phyloP scores from a whole-genome alignment of 2,888 invertebrate genomes.

The Chrysodeixis includens region DNA sequence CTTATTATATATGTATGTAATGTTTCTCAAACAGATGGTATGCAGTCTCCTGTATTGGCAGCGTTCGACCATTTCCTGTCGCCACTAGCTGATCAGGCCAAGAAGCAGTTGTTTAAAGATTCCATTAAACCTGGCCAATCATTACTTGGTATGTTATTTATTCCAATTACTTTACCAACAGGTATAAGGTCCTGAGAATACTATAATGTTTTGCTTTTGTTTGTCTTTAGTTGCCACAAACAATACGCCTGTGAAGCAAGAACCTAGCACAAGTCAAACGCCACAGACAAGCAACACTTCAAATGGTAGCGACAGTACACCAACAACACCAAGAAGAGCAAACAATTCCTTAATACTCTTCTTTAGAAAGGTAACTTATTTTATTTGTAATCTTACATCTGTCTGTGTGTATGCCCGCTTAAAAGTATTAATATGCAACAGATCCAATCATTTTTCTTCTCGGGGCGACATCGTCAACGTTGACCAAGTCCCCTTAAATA shows the following conservation, averaged over 20 bases:
- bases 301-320: conserved; percentile 66
- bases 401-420: no score
- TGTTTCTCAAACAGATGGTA: conserved; percentile 65
- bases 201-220: conserved; percentile 33
- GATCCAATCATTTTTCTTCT: no score
- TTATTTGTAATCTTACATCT: no score
- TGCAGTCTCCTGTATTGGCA: conserved; percentile 89
- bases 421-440: no score
- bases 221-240: conserved; percentile 77
- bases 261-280: conserved; percentile 54
- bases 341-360: conserved; percentile 91
- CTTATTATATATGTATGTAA: neutral
- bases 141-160: conserved; percentile 74
- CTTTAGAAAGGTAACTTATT: conserved; percentile 95
- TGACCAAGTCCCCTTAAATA: no score
- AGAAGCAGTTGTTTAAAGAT: conserved; percentile 87
- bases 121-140: conserved; percentile 90
- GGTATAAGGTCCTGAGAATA: neutral
- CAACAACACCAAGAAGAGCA: conserved; percentile 78
- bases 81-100: conserved; percentile 88
- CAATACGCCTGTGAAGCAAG: conserved; percentile 59
- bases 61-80: conserved; percentile 91
- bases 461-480: no score
- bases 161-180: neutral
- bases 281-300: conserved; percentile 61